Evolutionary conservation across 1,140 invertebrate species (phyloP).

Genomic region (Periplaneta americana): DNA sequence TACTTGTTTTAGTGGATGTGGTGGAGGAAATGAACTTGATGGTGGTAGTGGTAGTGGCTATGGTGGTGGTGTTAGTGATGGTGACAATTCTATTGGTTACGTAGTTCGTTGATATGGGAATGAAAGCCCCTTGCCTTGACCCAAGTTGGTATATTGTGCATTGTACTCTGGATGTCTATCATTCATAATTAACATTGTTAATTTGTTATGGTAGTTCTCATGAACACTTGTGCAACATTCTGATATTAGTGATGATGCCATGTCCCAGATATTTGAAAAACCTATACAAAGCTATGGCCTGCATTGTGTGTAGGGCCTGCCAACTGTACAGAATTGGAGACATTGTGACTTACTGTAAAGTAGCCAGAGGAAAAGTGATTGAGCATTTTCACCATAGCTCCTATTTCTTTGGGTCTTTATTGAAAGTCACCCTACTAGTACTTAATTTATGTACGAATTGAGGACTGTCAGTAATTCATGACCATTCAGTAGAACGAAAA

Average conservation of each 20-base stretch:
- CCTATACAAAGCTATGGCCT: neutral
- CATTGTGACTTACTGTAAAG: neutral
- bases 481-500: no score
- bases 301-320: neutral
- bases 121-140: neutral
- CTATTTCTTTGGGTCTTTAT: no score
- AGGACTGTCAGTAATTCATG: no score
- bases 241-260: neutral
- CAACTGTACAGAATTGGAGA: neutral
- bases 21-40: neutral
- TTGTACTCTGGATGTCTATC: neutral
- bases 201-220: neutral
- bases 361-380: no score
- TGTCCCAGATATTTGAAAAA: neutral
- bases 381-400: no score
- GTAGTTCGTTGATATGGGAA: neutral
- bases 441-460: no score
- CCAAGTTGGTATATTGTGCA: neutral
- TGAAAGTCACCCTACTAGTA: no score
- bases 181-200: neutral
- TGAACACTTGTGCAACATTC: neutral
- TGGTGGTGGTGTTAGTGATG: neutral
- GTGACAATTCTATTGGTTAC: neutral
- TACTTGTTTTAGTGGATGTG: no score
- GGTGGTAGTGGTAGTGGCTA: neutral